A percentile compares a stretch with the other conserved stretches of the same genome.
Evolutionary conservation across 1,140 invertebrate genomes (phyloP).

Genomic region (Drosophila sp.): DNA sequence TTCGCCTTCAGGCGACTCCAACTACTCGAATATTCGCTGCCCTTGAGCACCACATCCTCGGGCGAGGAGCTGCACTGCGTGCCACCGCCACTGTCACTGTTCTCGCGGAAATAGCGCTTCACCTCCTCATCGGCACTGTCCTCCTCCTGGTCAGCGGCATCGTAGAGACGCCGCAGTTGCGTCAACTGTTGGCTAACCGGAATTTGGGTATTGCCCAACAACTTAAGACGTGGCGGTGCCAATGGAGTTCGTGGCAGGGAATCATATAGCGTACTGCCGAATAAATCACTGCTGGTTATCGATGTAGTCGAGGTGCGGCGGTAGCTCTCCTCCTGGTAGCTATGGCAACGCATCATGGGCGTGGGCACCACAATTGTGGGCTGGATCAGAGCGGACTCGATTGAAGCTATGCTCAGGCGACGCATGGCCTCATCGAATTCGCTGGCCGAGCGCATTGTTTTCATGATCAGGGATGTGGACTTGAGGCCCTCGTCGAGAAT

Average conservation of each 20-base stretch:
- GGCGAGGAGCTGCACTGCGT: constrained; percentile 74
- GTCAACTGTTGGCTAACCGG: constrained; percentile 79
- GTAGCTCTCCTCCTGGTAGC: constrained; percentile 69
- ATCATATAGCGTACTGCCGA: constrained; percentile 62
- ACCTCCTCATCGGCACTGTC: constrained; percentile 84
- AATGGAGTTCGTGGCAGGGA: constrained; percentile 63
- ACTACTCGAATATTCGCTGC: constrained; percentile 77
- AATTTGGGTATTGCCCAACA: constrained; percentile 71
- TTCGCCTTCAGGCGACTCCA: constrained; percentile 84
- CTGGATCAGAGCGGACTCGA: constrained; percentile 70
- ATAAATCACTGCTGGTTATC: constrained; percentile 71
- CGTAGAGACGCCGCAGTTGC: constrained; percentile 74
- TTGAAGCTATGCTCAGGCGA: constrained; percentile 78
- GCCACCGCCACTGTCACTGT: constrained; percentile 73
- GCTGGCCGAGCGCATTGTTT: constrained; percentile 79
- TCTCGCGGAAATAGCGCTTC: constrained; percentile 72
- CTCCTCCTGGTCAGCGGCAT: constrained; percentile 67
- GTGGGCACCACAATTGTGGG: constrained; percentile 71
- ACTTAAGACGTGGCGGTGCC: constrained; percentile 71
- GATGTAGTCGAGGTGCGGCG: constrained; percentile 66
- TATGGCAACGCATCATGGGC: constrained; percentile 76
- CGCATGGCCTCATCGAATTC: constrained; percentile 84
- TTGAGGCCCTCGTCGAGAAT: constrained; percentile 80
- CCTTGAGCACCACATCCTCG: constrained; percentile 61
- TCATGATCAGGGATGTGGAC: constrained; percentile 83